phyloP scores from a whole-genome alignment of 1,140 invertebrate genomes.

The Brachionus plicatilis region DNA sequence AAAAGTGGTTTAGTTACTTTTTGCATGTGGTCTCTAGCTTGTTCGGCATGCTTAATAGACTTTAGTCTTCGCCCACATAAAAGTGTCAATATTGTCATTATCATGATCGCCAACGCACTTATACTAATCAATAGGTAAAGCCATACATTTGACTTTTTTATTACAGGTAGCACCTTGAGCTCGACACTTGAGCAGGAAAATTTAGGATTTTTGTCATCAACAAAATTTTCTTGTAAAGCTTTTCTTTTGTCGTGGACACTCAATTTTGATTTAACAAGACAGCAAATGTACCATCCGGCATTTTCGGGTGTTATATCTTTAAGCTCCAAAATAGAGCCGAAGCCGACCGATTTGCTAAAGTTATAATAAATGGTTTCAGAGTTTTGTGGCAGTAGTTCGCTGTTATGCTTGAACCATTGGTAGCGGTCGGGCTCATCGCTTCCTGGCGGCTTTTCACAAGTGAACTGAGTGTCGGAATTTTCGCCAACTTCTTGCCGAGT shows the following conservation, averaged over 20 bases:
- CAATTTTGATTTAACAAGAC: conserved; percentile 16
- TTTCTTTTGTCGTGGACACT: not conserved
- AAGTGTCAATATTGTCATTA: not conserved
- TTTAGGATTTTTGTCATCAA: not conserved
- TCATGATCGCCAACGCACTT: not conserved
- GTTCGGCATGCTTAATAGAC: not conserved
- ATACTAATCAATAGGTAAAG: not conserved
- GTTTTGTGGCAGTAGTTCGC: not conserved
- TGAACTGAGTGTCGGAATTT: conserved; percentile 24
- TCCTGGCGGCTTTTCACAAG: not conserved
- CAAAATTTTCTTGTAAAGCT: not conserved
- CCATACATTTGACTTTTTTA: not conserved
- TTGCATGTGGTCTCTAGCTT: conserved; percentile 16
- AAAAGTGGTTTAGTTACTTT: not conserved
- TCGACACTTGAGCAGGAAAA: conserved; percentile 35
- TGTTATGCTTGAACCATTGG: conserved; percentile 33
- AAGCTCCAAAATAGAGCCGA: not conserved
- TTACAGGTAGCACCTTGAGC: not conserved
- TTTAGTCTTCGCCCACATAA: not conserved
- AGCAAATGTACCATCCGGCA: conserved; percentile 36
- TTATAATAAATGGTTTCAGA: not conserved
- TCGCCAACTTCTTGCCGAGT: not conserved
- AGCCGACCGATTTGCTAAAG: not conserved
- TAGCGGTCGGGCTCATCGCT: conserved; percentile 8
- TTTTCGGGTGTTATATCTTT: not conserved